Percentiles rank a stretch among this genome's conserved stretches.
Evolutionary conservation across 1,140 invertebrate species (phyloP).

Genomic region (Mylabris phalerata): DNA sequence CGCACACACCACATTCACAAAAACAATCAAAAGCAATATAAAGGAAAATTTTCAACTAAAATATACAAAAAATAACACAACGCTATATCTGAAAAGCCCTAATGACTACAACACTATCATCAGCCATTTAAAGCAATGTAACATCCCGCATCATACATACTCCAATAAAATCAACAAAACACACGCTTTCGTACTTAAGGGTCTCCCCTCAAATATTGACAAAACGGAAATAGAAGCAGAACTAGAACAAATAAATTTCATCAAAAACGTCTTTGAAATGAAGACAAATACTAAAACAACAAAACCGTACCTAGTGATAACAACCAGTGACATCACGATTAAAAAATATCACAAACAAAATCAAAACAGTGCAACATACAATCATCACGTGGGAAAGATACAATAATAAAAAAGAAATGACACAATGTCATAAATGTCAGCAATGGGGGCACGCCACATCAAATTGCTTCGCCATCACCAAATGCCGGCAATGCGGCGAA

Average conservation of each 20-base stretch:
- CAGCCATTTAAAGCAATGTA: background rate
- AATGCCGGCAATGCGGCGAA: conserved; percentile 37
- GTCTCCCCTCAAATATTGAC: background rate
- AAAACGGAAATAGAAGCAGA: background rate
- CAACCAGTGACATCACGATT: background rate
- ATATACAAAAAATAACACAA: background rate
- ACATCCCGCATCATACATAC: background rate
- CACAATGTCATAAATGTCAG: conserved; percentile 37
- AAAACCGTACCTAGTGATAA: conserved; percentile 2
- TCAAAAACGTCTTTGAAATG: background rate
- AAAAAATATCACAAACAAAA: background rate
- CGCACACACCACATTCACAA: background rate
- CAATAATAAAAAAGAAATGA: conserved; percentile 22
- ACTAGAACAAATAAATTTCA: background rate
- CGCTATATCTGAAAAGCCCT: background rate
- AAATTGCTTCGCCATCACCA: conserved; percentile 28
- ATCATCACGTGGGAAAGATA: conserved; percentile 25
- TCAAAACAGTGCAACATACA: background rate
- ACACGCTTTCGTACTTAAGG: background rate
- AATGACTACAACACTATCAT: background rate
- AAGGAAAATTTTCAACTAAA: background rate
- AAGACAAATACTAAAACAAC: background rate
- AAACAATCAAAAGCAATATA: background rate
- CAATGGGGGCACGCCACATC: conserved; percentile 35
- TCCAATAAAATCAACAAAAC: background rate